Evolutionary conservation across 1,140 invertebrate genomes (phyloP), one percentile per base, ranked within the genome.

Genomic region (Lordiphosa clarofinis): DNA sequence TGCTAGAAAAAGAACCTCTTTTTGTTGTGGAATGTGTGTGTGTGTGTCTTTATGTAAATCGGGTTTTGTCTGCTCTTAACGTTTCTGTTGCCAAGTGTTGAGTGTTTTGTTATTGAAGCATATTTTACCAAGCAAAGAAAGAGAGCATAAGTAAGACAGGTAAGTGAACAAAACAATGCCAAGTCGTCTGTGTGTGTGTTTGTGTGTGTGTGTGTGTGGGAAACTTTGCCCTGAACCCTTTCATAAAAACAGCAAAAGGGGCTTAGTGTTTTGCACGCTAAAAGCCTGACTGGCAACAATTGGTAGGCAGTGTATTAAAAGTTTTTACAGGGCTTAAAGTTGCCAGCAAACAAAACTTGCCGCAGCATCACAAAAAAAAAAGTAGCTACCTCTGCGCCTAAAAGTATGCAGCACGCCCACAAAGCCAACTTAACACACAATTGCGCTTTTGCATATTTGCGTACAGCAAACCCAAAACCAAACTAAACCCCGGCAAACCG

Each of bases 21-120:
- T 63, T 44, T 37, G 38, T 15, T 12, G 40, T 31, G 35, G 35
- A 36, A 12, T 33, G 11, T 46, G 40, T 43, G 31, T 33, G 11
- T 46, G 40, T 43, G 31, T 36, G 19, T 78, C 43, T 55, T 84
- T 84, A 84, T 82, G 78, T 62, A 82, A 82, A 84, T 73, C 78
- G 73, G 73, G 73, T 69, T 69, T 73, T 84, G 78, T 68, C 31
- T 35, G 57, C 44, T 47, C 47, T 57, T 52, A 54, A 60, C 52
- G 64, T 61, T 47, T 59, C 64, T 46, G 57, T 47, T 57, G 42
- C 43, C 53, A 61, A 69, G 70, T 78, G 78, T 64, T 78, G 78
- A 84, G 78, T 84, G 78, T 84, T 84, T 84, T 84, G 78, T 84
- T 84, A 84, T 84, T 84, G 78, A 84, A 84, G 75, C 76, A 82